A percentile compares a stretch with the other conserved stretches of the same genome.
These are phyloP conservation scores for Fringilla coelebs DNA, from an alignment of 2,797 vertebrate species.

Conservation along the genomic window DNA sequence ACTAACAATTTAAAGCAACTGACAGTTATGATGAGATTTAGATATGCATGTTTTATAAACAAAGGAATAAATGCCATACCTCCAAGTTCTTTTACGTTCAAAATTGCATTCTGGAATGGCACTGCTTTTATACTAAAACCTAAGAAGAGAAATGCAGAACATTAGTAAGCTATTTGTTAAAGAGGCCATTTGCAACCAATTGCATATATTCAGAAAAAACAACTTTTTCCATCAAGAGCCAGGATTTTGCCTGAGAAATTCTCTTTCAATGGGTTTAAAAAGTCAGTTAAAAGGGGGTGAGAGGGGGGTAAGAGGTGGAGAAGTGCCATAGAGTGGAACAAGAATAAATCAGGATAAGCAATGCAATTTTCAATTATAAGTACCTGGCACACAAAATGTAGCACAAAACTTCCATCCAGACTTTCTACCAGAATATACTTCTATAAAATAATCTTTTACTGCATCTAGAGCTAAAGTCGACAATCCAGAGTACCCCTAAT, in stretches of 20 bases:
- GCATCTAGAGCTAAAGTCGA: neutral
- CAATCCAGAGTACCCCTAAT: neutral
- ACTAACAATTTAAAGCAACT: neutral
- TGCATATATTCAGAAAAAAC: neutral
- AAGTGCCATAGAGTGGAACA: rapidly evolving
- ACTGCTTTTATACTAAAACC: conserved; percentile 99
- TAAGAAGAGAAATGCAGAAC: conserved; percentile 70
- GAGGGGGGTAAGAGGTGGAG: neutral
- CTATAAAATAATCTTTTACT: neutral
- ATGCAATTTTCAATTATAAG: neutral
- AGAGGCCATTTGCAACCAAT: neutral
- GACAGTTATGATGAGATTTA: neutral
- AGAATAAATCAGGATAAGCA: neutral
- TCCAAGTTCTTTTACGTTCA: conserved; percentile 99
- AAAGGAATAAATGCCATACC: conserved; percentile 78
- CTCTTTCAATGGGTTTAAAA: neutral
- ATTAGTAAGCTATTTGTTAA: conserved; percentile 15
- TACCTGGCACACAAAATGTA: neutral
- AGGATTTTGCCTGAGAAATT: neutral
- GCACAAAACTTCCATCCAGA: neutral
- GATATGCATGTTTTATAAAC: neutral
- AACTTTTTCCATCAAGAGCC: neutral
- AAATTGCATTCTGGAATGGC: conserved; percentile 93
- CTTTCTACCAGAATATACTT: neutral
- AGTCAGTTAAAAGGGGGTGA: neutral